Evolutionary conservation across 2,888 invertebrate species (phyloP), one percentile per base, ranked within the genome.

Genomic region (Tridacna gigas): DNA sequence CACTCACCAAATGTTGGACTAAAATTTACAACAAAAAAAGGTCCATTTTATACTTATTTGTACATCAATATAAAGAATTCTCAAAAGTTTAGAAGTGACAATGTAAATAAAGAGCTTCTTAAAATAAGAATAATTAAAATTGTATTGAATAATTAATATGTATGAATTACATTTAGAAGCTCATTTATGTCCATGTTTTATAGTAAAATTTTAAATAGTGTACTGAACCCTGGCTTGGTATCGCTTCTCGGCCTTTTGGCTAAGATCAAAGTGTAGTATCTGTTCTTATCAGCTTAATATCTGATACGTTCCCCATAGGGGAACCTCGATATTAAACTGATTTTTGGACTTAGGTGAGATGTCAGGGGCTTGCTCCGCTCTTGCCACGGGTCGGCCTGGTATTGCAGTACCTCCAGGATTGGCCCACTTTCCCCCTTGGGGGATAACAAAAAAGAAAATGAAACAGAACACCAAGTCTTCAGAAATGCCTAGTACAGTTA

Each of bases 371-470:
- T 66, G 66, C 66, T 66, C 66, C 66, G 66, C 66, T 66, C 66
- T 66, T 66, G 66, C 66, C 66, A 66, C 66, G 66, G 66, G 66
- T 66, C 28, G 66, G 28, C 66, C 66, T 28, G 66, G 66, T 66
- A 66, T 66, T 66, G 66, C 66, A 66, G 66, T 66, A 66, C 66
- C 66, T 66, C 66, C 66, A 95, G 96, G 96, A 86, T 80, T 78
- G 89, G 88, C 89, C 88, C 88, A 89, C 87, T 82, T 80, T 84
- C 86, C 80, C 63, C 20, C 48, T 56, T 15, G 74, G 81, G 75
- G 79, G 74, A 83, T 56, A 82, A 71, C 74, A 80, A 71, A 56
- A n/a, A 79, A 69, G n/a, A n/a, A n/a, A n/a, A n/a, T n/a, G n/a
- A n/a, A n/a, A n/a, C n/a, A n/a, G n/a, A n/a, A n/a, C n/a, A n/a